Conservation (phyloP, 2,888 invertebrate genomes). For the Drosophila cognata region DNA sequence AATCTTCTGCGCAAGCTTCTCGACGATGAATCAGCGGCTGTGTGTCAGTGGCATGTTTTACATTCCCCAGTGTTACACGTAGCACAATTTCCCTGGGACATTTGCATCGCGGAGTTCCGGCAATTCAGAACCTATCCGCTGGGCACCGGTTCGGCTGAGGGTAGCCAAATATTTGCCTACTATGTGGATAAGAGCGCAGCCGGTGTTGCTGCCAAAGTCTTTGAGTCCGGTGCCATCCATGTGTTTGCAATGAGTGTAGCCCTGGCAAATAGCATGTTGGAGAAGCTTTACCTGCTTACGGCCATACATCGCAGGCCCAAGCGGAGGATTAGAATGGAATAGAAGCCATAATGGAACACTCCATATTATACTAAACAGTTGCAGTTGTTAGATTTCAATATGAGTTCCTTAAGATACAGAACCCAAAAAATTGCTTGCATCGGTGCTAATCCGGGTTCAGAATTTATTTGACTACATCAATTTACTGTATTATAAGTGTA, state of each 20-base stretch:
- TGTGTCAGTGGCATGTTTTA: background rate
- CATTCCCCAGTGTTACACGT: conserved; percentile 17
- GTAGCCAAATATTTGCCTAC: conserved; percentile 15
- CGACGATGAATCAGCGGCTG: background rate
- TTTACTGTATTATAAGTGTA: background rate
- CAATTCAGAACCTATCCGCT: conserved; percentile 7
- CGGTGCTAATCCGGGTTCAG: background rate
- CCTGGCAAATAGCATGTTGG: conserved; percentile 37
- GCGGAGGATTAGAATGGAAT: background rate
- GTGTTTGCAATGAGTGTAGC: conserved; percentile 37
- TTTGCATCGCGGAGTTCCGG: conserved; percentile 32
- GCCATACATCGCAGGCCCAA: conserved; percentile 43
- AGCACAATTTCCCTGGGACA: conserved; percentile 38
- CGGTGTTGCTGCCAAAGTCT: conserved; percentile 43
- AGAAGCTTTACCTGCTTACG: conserved; percentile 33
- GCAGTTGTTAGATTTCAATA: background rate
- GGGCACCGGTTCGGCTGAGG: background rate
- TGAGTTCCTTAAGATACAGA: background rate
- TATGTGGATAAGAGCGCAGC: conserved; percentile 45
- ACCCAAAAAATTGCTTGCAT: background rate
- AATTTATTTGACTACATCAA: background rate
- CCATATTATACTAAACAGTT: background rate
- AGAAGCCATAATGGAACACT: background rate
- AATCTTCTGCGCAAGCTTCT: conserved; percentile 20
- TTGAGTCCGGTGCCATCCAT: conserved; percentile 41